Percentiles rank a stretch among this genome's conserved stretches.
Evolutionary conservation across 2,797 vertebrate genomes (phyloP).

Genomic region (Argya squamiceps): DNA sequence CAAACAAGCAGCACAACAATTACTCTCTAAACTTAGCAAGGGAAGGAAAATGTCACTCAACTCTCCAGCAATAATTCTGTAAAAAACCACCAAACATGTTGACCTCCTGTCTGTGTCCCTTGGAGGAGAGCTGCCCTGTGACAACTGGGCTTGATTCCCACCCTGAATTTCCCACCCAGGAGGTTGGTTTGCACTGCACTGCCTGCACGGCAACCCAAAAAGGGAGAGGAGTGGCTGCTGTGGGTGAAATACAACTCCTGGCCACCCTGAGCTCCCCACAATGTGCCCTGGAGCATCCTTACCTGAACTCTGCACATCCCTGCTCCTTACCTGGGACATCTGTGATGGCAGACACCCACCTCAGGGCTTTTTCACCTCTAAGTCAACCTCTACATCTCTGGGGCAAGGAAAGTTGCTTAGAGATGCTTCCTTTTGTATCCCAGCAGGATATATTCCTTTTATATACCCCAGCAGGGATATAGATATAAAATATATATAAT

Average conservation of each 20-base stretch:
- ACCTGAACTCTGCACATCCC: neutral
- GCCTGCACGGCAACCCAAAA: neutral
- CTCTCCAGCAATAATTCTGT: neutral
- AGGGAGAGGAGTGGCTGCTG: neutral
- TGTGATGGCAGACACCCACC: neutral
- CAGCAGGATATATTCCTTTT: too few relatives aligned
- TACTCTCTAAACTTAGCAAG: neutral
- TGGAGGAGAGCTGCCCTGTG: neutral
- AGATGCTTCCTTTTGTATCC: neutral
- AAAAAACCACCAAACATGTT: neutral
- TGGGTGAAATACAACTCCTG: neutral
- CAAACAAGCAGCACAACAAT: neutral
- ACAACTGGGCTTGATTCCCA: neutral
- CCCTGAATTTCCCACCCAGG: neutral
- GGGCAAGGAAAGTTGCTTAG: fast-evolving
- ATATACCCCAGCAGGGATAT: too few relatives aligned
- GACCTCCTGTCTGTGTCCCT: neutral
- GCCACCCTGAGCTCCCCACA: fast-evolving
- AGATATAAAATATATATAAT: too few relatives aligned
- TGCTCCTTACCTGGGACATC: neutral
- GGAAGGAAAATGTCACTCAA: neutral
- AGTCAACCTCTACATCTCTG: neutral
- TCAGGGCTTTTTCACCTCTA: neutral
- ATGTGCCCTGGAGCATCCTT: neutral
- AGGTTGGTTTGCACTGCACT: neutral